These are phyloP conservation scores for Eleginops maclovinus DNA, from an alignment of 2,113 vertebrate genomes.

Conservation along the genomic window DNA sequence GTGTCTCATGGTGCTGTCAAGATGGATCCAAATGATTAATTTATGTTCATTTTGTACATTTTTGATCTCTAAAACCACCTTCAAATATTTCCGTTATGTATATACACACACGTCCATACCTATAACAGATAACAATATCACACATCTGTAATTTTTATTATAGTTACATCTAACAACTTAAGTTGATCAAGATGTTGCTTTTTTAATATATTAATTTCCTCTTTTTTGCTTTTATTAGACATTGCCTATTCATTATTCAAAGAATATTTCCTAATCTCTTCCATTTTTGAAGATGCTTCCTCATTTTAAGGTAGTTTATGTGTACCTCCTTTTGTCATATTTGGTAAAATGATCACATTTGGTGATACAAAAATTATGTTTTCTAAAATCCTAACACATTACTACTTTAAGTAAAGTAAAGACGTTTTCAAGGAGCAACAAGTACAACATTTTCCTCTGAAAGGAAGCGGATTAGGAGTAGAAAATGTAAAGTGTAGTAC, in stretches of 20 bases:
- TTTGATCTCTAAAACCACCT: background rate
- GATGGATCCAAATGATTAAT: background rate
- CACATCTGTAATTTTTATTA: too few species aligned
- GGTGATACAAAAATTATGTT: background rate
- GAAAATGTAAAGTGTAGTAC: background rate
- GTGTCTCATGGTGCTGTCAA: constrained; percentile 1
- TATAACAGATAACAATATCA: too few species aligned
- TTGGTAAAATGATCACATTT: background rate
- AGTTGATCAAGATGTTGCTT: too few species aligned
- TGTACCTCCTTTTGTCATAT: background rate
- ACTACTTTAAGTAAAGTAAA: background rate
- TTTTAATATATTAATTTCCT: too few species aligned
- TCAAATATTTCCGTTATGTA: background rate
- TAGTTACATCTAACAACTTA: too few species aligned
- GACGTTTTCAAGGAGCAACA: too few species aligned
- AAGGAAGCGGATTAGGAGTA: background rate
- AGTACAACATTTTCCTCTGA: background rate
- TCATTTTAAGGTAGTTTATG: too few species aligned
- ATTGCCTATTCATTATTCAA: too few species aligned
- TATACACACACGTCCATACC: too few species aligned
- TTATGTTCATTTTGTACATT: background rate
- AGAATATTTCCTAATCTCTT: too few species aligned
- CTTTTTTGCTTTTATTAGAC: too few species aligned
- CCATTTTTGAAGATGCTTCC: too few species aligned
- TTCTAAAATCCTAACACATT: background rate